Conservation (phyloP, 2,113 vertebrate species). For the Rynchops niger region DNA sequence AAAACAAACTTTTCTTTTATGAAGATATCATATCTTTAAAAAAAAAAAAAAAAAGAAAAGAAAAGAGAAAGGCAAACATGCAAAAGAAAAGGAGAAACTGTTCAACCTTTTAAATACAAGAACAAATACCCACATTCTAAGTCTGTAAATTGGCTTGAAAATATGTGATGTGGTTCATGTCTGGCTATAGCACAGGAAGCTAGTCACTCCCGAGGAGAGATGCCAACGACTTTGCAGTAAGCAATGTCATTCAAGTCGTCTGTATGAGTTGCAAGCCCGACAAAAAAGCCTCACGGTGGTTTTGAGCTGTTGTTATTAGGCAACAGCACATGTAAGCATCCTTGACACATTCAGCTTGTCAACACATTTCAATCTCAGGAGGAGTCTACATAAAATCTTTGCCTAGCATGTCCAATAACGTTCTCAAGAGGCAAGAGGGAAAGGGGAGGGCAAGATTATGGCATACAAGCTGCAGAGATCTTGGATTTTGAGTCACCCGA, state of each 20-base stretch:
- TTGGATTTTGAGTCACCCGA: conserved; percentile 54
- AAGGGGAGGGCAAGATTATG: background rate
- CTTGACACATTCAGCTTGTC: conserved; percentile 38
- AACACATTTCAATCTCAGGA: conserved; percentile 33
- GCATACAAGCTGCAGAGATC: background rate
- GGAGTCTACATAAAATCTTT: conserved; percentile 28
- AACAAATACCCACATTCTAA: background rate
- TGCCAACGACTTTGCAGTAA: background rate
- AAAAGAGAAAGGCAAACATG: background rate
- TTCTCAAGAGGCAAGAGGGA: background rate
- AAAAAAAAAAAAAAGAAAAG: background rate
- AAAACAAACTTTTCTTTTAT: background rate
- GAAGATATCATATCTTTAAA: background rate
- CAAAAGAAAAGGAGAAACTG: background rate
- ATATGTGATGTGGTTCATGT: background rate
- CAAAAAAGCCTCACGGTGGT: background rate
- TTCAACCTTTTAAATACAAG: background rate
- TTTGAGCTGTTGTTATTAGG: background rate
- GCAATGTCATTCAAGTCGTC: background rate
- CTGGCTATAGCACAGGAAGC: background rate
- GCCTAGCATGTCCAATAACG: background rate
- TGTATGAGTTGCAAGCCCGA: background rate
- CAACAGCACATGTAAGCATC: background rate
- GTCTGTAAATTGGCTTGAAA: background rate
- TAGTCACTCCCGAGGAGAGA: background rate